Percentiles rank a stretch among this genome's conserved stretches.
These are phyloP conservation scores for Camponotus pennsylvanicus DNA, from an alignment of 1,140 invertebrate species.

Conservation along the genomic window DNA sequence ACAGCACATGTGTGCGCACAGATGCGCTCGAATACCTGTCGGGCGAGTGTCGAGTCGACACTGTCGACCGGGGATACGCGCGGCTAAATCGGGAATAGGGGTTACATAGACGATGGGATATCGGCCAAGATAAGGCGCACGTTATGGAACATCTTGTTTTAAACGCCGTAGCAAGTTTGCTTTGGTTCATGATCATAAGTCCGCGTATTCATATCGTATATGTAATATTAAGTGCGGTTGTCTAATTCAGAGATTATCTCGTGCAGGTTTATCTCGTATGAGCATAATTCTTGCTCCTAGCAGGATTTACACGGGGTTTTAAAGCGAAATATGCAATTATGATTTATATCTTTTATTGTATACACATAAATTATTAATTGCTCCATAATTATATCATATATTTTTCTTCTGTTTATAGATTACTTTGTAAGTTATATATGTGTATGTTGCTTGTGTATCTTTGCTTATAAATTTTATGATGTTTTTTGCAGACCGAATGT, in stretches of 20 bases:
- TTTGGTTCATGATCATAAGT: not conserved
- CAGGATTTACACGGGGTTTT: not conserved
- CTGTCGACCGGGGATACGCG: not conserved
- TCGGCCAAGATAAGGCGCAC: conserved; percentile 24
- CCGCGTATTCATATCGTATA: conserved; percentile 16
- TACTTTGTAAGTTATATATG: not conserved
- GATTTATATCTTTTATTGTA: not conserved
- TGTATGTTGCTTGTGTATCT: no score
- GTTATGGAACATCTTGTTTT: conserved; percentile 16
- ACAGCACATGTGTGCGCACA: conserved; percentile 11
- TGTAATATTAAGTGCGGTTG: conserved; percentile 19
- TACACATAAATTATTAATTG: no score
- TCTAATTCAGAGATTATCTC: conserved; percentile 39
- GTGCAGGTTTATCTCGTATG: not conserved
- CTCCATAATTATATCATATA: no score
- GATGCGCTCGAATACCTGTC: conserved; percentile 47
- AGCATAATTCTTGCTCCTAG: not conserved
- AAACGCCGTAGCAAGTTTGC: conserved; percentile 3
- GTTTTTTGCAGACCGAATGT: no score
- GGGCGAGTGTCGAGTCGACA: conserved; percentile 24
- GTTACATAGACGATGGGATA: conserved; percentile 13
- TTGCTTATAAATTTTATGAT: no score
- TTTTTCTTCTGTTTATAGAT: not conserved
- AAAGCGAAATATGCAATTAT: not conserved
- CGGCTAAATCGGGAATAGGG: conserved; percentile 54